Evolutionary conservation across 1,140 invertebrate species (phyloP).

Genomic region (Micrasema longulum): DNA sequence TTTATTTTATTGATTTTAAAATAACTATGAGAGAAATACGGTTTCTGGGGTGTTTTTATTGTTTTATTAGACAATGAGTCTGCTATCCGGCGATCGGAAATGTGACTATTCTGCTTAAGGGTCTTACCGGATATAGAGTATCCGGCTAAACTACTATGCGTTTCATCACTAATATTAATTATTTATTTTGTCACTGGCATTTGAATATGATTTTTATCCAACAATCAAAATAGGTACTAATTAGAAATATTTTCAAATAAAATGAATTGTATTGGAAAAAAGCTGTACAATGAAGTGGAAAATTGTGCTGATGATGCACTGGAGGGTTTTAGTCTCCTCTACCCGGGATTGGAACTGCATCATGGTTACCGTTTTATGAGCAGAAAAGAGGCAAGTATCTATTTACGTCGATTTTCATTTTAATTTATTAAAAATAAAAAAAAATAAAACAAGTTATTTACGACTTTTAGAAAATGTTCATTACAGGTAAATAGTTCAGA

Average conservation of each 20-base stretch:
- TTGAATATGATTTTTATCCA: too few species aligned
- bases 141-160: too few species aligned
- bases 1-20: too few species aligned
- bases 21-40: too few species aligned
- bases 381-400: constrained; percentile 27
- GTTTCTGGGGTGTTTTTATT: too few species aligned
- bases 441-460: neutral
- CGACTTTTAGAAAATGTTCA: constrained; percentile 24
- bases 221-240: too few species aligned
- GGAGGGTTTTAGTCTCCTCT: constrained; percentile 72
- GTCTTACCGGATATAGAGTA: too few species aligned
- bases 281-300: constrained; percentile 75
- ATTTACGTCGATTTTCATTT: neutral
- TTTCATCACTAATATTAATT: too few species aligned
- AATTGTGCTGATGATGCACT: constrained; percentile 77
- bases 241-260: neutral
- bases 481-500: constrained; percentile 67
- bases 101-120: too few species aligned
- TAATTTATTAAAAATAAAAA: neutral
- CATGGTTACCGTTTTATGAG: constrained; percentile 72
- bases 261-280: constrained; percentile 64
- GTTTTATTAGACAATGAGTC: too few species aligned
- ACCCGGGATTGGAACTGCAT: constrained; percentile 73
- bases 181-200: too few species aligned
- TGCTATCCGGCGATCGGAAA: too few species aligned